Conservation (phyloP, 2,113 vertebrate species). For the Strix uralensis region DNA sequence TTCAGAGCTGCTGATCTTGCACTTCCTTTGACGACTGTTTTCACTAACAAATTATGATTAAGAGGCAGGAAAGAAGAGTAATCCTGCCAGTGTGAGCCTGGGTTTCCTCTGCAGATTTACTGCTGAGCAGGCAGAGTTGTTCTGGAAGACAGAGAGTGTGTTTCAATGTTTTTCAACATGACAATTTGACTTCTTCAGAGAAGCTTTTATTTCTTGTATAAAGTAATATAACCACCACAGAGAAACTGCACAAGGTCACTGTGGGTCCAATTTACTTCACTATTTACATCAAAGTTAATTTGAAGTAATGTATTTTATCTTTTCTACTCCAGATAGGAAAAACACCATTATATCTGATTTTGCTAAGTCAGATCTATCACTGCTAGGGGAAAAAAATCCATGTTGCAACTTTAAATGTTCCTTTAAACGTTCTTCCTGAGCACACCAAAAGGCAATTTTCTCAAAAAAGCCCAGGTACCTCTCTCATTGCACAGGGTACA, state of each 20-base stretch:
- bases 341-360: neutral
- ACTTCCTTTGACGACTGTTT: constrained; percentile 35
- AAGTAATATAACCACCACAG: neutral
- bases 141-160: neutral
- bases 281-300: neutral
- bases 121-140: constrained; percentile 5
- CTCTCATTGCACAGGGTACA: neutral
- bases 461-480: neutral
- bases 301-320: neutral
- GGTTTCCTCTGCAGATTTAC: neutral
- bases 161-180: neutral
- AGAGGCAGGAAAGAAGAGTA: neutral
- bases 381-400: neutral
- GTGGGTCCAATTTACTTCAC: neutral
- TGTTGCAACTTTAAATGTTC: neutral
- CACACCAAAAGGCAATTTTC: neutral
- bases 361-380: neutral
- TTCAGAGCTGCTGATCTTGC: constrained; percentile 5
- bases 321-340: neutral
- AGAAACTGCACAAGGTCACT: neutral
- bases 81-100: neutral
- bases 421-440: neutral
- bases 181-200: neutral
- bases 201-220: neutral
- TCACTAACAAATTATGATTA: constrained; percentile 53